A percentile compares a stretch with the other conserved stretches of the same genome.
Evolutionary conservation across 2,113 vertebrate species (phyloP).

Genomic region (Sitta europaea): DNA sequence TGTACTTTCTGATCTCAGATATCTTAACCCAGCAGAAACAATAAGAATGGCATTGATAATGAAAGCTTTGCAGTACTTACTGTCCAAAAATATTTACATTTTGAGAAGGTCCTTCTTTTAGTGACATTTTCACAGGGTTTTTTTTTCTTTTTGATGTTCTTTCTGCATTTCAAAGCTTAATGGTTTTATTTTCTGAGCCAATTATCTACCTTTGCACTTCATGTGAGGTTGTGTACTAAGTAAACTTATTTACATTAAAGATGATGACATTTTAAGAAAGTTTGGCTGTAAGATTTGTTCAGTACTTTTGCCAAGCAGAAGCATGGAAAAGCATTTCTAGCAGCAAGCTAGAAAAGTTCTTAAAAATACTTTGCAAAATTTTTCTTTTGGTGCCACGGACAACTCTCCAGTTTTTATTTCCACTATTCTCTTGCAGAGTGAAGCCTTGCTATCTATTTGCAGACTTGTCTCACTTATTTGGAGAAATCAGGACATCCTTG

Average conservation of each 20-base stretch:
- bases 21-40: neutral
- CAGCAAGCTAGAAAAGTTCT: neutral
- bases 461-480: neutral
- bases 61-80: neutral
- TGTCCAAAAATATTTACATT: neutral
- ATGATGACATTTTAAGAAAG: neutral
- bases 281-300: neutral
- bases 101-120: neutral
- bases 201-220: neutral
- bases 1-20: neutral
- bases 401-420: neutral
- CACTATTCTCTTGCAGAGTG: neutral
- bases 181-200: neutral
- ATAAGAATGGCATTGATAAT: neutral
- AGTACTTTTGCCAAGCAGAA: neutral
- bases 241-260: constrained; percentile 13
- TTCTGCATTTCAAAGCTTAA: neutral
- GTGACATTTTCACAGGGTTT: neutral
- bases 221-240: neutral
- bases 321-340: too few relatives aligned
- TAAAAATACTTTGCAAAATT: neutral
- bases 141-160: neutral
- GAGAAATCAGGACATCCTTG: neutral
- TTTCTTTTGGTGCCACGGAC: neutral
- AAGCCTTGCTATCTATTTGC: neutral